Evolutionary conservation across 35 echinoderm and acorn worm species (phyloP).

Genomic region (Hemicentrotus pulcherrimus): DNA sequence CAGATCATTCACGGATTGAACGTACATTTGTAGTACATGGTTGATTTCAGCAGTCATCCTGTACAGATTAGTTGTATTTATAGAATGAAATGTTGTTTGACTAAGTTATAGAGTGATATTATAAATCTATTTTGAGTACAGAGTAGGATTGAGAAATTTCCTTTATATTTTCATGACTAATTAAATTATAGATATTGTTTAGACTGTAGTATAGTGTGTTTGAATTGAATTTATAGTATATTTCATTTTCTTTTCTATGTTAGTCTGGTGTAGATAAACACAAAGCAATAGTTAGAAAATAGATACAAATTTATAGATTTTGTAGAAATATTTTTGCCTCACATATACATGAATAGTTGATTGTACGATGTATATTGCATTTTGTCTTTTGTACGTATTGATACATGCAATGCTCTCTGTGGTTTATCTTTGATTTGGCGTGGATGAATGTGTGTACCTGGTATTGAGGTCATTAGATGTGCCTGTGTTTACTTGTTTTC

Average conservation of each 20-base stretch:
- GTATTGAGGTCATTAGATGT: neutral
- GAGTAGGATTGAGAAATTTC: neutral
- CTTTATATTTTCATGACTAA: constrained; percentile 30
- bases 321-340: constrained; percentile 48
- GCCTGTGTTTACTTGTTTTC: neutral
- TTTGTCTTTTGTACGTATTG: neutral
- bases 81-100: neutral
- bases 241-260: neutral
- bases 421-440: too few species aligned
- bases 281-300: constrained; percentile 41
- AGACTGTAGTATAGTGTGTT: constrained; percentile 24
- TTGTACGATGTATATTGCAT: neutral
- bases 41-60: neutral
- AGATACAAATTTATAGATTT: constrained; percentile 27
- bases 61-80: constrained; percentile 5
- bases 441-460: too few species aligned
- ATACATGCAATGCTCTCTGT: neutral
- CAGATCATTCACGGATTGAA: neutral
- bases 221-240: constrained; percentile 1
- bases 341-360: constrained; percentile 13
- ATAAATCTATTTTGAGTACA: constrained; percentile 39
- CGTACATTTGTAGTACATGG: neutral
- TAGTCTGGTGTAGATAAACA: constrained; percentile 15
- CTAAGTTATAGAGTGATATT: constrained; percentile 44
- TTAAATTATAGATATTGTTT: constrained; percentile 53